These are phyloP conservation scores for Amphipoea oculea DNA, from an alignment of 2,888 invertebrate genomes.

Conservation along the genomic window DNA sequence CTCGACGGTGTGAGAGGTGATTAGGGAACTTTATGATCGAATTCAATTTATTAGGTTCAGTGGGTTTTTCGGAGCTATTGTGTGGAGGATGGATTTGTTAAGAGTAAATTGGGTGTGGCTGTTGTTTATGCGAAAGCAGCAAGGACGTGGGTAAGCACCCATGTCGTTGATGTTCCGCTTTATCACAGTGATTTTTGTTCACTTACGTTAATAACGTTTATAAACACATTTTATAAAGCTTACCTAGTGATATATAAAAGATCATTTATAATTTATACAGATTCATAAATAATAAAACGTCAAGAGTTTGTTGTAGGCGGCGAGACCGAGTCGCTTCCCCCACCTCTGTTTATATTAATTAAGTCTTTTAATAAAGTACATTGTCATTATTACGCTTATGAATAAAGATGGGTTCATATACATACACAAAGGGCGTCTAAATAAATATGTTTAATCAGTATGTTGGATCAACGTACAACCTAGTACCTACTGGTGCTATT, in stretches of 20 bases:
- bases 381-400: conserved; percentile 51
- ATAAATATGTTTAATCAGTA: conserved; percentile 24
- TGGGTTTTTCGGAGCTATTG: conserved; percentile 21
- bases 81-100: neutral
- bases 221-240: neutral
- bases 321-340: conserved; percentile 27
- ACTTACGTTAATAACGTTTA: neutral
- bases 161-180: neutral
- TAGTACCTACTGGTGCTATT: neutral
- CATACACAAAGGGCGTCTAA: conserved; percentile 32
- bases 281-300: conserved; percentile 39
- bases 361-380: conserved; percentile 52
- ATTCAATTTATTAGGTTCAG: conserved; percentile 30
- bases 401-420: conserved; percentile 48
- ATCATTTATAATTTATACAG: conserved; percentile 30
- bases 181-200: neutral
- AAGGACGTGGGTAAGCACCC: neutral
- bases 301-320: conserved; percentile 34
- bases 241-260: conserved; percentile 25
- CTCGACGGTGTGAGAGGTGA: conserved; percentile 37
- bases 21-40: conserved; percentile 24
- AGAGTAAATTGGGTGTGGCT: conserved; percentile 13
- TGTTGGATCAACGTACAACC: neutral
- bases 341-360: conserved; percentile 52
- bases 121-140: neutral